A percentile compares a stretch with the other conserved stretches of the same genome.
phyloP scores from a whole-genome alignment of 2,888 invertebrate species.

The Serrognathus titanus region DNA sequence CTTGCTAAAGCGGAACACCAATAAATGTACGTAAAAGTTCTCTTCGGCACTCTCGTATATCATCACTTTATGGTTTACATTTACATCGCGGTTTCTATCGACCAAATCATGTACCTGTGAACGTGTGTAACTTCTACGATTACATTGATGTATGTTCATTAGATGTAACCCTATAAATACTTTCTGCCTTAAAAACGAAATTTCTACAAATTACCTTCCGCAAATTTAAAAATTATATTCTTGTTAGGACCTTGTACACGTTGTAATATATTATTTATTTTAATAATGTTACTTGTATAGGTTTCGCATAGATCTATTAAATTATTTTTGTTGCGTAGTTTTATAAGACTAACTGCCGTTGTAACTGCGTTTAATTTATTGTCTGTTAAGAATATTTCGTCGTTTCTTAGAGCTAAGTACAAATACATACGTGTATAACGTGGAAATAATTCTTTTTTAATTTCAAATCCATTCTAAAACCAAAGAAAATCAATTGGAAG shows the following conservation, averaged over 20 bases:
- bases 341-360: conserved; percentile 1
- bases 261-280: neutral
- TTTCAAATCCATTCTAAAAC: too few relatives aligned
- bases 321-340: neutral
- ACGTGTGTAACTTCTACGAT: too few relatives aligned
- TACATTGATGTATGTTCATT: neutral
- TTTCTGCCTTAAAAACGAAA: neutral
- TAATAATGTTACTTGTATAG: neutral
- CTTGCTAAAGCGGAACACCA: too few relatives aligned
- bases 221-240: neutral
- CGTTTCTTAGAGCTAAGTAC: too few relatives aligned
- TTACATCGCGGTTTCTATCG: too few relatives aligned
- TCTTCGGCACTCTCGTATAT: too few relatives aligned
- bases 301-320: neutral
- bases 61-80: too few relatives aligned
- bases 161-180: neutral
- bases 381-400: neutral
- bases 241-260: neutral
- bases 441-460: too few relatives aligned
- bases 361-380: neutral
- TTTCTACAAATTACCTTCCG: neutral
- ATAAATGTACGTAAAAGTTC: too few relatives aligned
- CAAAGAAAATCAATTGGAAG: too few relatives aligned
- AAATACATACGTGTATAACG: too few relatives aligned
- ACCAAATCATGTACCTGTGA: too few relatives aligned